Percentiles rank a stretch among this genome's conserved stretches.
Conservation (phyloP, 2,113 vertebrate species). For the Prionailurus bengalensis region DNA sequence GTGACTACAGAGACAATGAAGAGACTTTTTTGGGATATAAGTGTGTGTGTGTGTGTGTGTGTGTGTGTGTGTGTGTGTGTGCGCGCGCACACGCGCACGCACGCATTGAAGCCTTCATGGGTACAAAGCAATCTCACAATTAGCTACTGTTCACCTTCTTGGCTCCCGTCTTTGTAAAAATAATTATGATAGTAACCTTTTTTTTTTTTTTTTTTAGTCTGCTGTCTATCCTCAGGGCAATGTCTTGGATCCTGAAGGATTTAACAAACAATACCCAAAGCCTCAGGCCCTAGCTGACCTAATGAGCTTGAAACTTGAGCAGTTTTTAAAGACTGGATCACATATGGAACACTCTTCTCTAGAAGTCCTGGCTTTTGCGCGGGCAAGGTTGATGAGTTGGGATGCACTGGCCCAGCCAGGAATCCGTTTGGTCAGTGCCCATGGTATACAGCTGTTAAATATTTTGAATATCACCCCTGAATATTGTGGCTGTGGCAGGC, state of each 20-base stretch:
- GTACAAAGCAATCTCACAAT: conserved; percentile 82
- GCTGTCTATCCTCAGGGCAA: conserved; percentile 57
- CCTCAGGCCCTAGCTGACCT: conserved; percentile 45
- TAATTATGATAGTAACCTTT: conserved; percentile 62
- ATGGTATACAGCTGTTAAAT: background rate
- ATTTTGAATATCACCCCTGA: conserved; percentile 38
- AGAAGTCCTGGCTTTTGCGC: conserved; percentile 44
- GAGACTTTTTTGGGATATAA: conserved; percentile 65
- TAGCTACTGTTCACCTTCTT: conserved; percentile 86
- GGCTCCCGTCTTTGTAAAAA: conserved; percentile 77
- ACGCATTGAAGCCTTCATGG: conserved; percentile 68
- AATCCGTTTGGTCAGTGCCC: background rate
- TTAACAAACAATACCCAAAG: conserved; percentile 61
- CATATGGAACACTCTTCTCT: conserved; percentile 26
- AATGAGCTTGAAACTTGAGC: conserved; percentile 70
- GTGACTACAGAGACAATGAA: conserved; percentile 83
- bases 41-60: no score
- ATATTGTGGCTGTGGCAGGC: background rate
- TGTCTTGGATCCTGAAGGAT: conserved; percentile 68
- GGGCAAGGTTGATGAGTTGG: conserved; percentile 49
- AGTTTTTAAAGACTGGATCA: conserved; percentile 68
- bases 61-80: conserved; percentile 34
- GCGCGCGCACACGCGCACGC: conserved; percentile 57
- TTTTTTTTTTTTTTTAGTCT: background rate
- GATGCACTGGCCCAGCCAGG: background rate